Percentiles rank a stretch among this genome's conserved stretches.
Evolutionary conservation across 1,140 invertebrate species (phyloP).

Genomic region (Orchesella cincta): DNA sequence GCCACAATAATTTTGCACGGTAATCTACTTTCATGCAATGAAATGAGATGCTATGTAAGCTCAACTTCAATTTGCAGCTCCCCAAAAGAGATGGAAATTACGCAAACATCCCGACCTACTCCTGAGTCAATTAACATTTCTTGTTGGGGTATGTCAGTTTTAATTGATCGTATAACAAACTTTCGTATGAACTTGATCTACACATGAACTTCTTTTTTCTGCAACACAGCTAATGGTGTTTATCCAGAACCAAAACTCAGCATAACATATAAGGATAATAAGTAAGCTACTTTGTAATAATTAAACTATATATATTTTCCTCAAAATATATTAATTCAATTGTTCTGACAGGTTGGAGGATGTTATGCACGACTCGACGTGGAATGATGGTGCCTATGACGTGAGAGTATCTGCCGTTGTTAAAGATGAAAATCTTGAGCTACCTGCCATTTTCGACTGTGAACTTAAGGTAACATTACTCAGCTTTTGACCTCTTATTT

Average conservation of each 20-base stretch:
- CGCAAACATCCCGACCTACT: background rate
- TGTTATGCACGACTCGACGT: slow-evolving; percentile 4
- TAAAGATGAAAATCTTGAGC: slow-evolving; percentile 3
- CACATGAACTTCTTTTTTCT: background rate
- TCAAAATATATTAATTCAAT: background rate
- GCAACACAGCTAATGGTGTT: background rate
- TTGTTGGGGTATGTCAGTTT: slow-evolving; percentile 23
- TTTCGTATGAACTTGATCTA: background rate
- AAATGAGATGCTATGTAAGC: background rate
- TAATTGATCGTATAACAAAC: background rate
- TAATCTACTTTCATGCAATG: background rate
- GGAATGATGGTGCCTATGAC: slow-evolving; percentile 31
- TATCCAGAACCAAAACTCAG: slow-evolving; percentile 27
- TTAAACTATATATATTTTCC: background rate
- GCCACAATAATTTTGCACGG: slow-evolving; percentile 52
- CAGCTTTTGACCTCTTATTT: too few species aligned
- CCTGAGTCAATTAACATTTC: slow-evolving; percentile 28
- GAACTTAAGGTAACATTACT: slow-evolving; percentile 30
- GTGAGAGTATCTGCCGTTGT: background rate
- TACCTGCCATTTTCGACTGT: slow-evolving; percentile 28
- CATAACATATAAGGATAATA: slow-evolving; percentile 12
- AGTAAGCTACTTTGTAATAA: background rate
- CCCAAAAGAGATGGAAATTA: background rate
- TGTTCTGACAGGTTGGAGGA: slow-evolving; percentile 1
- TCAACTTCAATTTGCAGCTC: background rate